Evolutionary conservation across 1,140 invertebrate genomes (phyloP).

Genomic region (Hydropsyche tenuis): DNA sequence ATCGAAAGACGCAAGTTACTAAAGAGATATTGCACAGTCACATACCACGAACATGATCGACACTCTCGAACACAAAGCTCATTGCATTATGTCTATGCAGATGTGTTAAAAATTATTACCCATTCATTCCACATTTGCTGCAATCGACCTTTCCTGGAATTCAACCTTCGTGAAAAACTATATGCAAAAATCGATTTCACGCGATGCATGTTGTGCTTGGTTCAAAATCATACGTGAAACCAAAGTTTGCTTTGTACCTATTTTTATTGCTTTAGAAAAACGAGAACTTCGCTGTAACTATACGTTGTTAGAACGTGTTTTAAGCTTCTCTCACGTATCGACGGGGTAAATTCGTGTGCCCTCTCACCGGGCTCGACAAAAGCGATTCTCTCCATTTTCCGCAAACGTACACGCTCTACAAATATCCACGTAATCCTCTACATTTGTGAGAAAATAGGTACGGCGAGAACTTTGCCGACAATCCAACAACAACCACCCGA

Average conservation of each 20-base stretch:
- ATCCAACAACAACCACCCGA: slow-evolving; percentile 7
- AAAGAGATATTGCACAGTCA: not conserved
- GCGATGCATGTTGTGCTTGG: not conserved
- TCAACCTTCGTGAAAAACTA: not conserved
- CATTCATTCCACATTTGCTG: not conserved
- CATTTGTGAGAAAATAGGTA: slow-evolving; percentile 49
- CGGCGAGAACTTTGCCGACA: not conserved
- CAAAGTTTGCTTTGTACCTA: not conserved
- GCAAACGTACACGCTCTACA: slow-evolving; percentile 40
- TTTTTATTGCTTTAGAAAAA: not conserved
- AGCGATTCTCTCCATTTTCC: slow-evolving; percentile 32
- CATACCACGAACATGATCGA: not conserved
- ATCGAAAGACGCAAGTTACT: too few relatives aligned
- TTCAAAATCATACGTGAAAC: too few relatives aligned
- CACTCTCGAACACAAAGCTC: not conserved
- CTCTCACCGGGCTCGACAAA: slow-evolving; percentile 36
- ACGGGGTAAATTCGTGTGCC: slow-evolving; percentile 48
- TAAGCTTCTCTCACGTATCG: slow-evolving; percentile 46
- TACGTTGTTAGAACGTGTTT: slow-evolving; percentile 20
- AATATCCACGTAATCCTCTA: slow-evolving; percentile 34
- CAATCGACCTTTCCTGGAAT: not conserved
- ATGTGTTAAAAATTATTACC: not conserved
- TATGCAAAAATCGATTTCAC: not conserved
- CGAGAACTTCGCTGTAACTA: too few relatives aligned
- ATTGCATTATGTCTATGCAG: not conserved